Evolutionary conservation across 2,888 invertebrate species (phyloP).

Genomic region (Chrysodeixis includens): DNA sequence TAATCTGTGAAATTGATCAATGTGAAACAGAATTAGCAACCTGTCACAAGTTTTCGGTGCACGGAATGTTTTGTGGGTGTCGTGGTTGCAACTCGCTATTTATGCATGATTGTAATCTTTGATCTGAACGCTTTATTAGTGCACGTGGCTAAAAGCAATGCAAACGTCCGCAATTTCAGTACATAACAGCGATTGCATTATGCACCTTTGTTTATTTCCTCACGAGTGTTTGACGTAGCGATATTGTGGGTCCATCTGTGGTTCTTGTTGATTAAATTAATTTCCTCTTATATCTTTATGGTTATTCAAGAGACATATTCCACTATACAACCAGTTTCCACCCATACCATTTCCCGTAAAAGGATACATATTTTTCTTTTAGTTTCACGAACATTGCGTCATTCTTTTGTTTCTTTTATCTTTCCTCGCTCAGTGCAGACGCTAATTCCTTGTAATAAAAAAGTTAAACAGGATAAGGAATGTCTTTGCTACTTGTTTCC

Average conservation of each 20-base stretch:
- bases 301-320: background rate
- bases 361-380: background rate
- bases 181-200: background rate
- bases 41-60: conserved; percentile 28
- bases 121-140: conserved; percentile 22
- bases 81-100: conserved; percentile 23
- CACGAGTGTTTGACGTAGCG: background rate
- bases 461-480: conserved; percentile 38
- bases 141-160: conserved; percentile 6
- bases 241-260: background rate
- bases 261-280: background rate
- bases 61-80: conserved; percentile 35
- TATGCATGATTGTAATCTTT: conserved; percentile 41
- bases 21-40: conserved; percentile 1
- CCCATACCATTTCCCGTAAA: background rate
- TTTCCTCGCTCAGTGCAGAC: conserved; percentile 41
- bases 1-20: background rate
- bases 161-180: conserved; percentile 1
- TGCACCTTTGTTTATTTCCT: background rate
- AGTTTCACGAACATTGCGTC: conserved; percentile 4
- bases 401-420: conserved; percentile 22
- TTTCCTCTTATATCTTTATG: too few species aligned
- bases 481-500: conserved; percentile 26
- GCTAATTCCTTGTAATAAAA: conserved; percentile 32
- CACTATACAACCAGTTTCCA: background rate